A percentile compares a stretch with the other conserved stretches of the same genome.
These are phyloP conservation scores for Alentia gelatinosa DNA, from an alignment of 2,888 invertebrate genomes.

Conservation along the genomic window DNA sequence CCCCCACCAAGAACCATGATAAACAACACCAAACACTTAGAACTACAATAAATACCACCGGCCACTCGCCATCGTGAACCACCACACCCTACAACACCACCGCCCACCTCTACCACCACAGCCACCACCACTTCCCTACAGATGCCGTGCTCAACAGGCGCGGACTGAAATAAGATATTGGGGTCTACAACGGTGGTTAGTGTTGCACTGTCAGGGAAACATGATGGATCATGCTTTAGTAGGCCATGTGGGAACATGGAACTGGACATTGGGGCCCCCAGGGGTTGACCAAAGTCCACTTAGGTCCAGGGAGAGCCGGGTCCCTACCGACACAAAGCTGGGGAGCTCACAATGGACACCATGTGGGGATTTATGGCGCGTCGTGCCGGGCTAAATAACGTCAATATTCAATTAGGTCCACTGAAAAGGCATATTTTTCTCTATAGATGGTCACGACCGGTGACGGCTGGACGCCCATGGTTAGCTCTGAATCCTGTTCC, in stretches of 20 bases:
- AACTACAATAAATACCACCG: no score
- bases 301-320: not conserved
- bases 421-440: constrained; percentile 13
- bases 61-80: no score
- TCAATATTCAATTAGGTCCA: constrained; percentile 45
- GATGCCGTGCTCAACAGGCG: not conserved
- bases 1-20: no score
- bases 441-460: not conserved
- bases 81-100: not conserved
- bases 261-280: constrained; percentile 30
- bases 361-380: not conserved
- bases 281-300: constrained; percentile 41
- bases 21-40: no score
- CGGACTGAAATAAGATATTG: constrained; percentile 29
- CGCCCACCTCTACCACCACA: not conserved
- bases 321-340: not conserved
- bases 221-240: not conserved
- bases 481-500: constrained; percentile 7
- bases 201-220: constrained; percentile 4
- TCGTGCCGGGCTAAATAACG: constrained; percentile 13
- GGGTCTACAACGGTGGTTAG: constrained; percentile 17
- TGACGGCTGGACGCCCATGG: constrained; percentile 19
- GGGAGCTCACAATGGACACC: not conserved
- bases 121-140: not conserved
- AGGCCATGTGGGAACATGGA: constrained; percentile 32